phyloP scores from a whole-genome alignment of 1,140 invertebrate species.

The Oppia nitens region DNA sequence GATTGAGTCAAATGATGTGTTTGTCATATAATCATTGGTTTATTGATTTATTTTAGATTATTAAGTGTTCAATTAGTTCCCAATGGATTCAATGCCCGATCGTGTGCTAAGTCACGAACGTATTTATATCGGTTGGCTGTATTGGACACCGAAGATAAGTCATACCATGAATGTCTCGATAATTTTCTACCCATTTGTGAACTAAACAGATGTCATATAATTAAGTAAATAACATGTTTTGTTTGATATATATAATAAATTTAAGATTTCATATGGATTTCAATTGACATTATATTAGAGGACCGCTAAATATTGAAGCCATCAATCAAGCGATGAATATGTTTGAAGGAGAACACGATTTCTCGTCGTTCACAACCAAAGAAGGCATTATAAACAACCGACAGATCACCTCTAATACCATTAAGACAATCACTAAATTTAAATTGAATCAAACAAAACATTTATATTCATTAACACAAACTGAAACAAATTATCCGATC shows the following conservation, averaged over 20 bases:
- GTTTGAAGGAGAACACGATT: conserved; percentile 7
- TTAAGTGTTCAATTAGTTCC: conserved; percentile 15
- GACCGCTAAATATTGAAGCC: neutral
- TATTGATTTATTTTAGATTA: conserved; percentile 11
- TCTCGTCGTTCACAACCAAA: neutral
- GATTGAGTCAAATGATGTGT: neutral
- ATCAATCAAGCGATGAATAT: neutral
- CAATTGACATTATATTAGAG: neutral
- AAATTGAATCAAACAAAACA: conserved; percentile 8
- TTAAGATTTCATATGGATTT: neutral
- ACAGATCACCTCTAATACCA: neutral
- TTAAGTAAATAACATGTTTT: conserved; percentile 13
- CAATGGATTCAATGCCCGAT: conserved; percentile 13
- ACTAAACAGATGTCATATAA: conserved; percentile 16
- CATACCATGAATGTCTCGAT: neutral
- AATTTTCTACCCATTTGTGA: conserved; percentile 12
- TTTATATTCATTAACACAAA: neutral
- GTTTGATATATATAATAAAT: neutral
- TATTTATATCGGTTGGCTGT: conserved; percentile 17
- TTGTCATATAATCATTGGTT: conserved; percentile 7
- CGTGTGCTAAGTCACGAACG: conserved; percentile 15
- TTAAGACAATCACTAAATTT: conserved; percentile 14
- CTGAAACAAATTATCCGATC: conserved; percentile 10
- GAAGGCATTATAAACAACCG: neutral
- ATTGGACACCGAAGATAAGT: conserved; percentile 3